Evolutionary conservation across 2,797 vertebrate genomes (phyloP).

Genomic region (Spatula versicolor): DNA sequence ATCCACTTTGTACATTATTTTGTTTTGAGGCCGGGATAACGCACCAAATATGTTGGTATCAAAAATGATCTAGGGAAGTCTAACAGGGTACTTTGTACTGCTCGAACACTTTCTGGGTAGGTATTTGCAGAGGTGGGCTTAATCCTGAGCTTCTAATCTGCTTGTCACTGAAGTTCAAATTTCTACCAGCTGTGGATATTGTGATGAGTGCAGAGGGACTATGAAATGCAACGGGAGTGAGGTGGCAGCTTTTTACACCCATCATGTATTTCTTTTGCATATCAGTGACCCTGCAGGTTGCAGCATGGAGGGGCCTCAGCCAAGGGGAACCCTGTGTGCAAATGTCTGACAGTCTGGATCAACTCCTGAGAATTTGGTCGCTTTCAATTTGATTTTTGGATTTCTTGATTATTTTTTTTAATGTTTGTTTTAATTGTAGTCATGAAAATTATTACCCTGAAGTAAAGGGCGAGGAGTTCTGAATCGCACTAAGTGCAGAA

Average conservation of each 20-base stretch:
- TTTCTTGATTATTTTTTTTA: background rate
- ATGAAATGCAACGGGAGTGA: background rate
- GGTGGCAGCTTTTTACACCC: background rate
- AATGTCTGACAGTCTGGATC: background rate
- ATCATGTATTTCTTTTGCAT: fast-evolving
- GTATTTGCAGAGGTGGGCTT: background rate
- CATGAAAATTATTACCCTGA: background rate
- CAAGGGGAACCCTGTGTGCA: background rate
- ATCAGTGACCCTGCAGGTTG: background rate
- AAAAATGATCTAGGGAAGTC: background rate
- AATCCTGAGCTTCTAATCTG: background rate
- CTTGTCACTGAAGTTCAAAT: background rate
- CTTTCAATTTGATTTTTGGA: background rate
- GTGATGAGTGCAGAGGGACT: background rate
- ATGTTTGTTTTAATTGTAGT: background rate
- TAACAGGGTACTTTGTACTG: fast-evolving
- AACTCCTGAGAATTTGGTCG: background rate
- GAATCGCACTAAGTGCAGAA: background rate
- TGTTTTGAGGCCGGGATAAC: background rate
- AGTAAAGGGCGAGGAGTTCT: background rate
- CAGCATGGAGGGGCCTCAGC: background rate
- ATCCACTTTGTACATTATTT: background rate
- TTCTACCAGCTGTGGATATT: background rate
- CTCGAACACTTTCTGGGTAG: background rate
- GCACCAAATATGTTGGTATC: background rate